Evolutionary conservation across 1,140 invertebrate genomes (phyloP).

Genomic region (Drosophila rhopaloa): DNA sequence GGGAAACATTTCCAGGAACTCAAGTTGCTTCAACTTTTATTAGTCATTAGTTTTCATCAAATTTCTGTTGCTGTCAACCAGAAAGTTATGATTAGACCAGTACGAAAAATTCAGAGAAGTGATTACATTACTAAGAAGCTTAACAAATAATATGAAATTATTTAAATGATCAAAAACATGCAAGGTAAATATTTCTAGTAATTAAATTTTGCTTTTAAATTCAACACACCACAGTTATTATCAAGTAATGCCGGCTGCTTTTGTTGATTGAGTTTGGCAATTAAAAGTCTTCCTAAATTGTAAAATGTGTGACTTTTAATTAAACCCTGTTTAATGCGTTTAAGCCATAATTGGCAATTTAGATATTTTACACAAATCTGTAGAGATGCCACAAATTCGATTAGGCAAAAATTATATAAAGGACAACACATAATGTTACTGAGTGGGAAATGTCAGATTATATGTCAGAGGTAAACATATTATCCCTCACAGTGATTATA

Average conservation of each 20-base stretch:
- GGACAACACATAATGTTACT: background rate
- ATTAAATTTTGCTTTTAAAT: background rate
- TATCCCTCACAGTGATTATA: slow-evolving; percentile 25
- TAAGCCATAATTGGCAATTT: background rate
- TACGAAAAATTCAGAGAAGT: background rate
- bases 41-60: slow-evolving; percentile 29
- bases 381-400: background rate
- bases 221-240: too few relatives aligned
- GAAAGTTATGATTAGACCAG: slow-evolving; percentile 7
- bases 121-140: background rate
- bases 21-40: slow-evolving; percentile 18
- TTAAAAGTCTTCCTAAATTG: too few relatives aligned
- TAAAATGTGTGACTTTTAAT: too few relatives aligned
- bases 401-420: background rate
- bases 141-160: background rate
- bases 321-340: background rate
- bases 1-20: slow-evolving; percentile 24
- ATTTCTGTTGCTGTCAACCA: slow-evolving; percentile 5
- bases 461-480: slow-evolving; percentile 28
- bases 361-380: too few relatives aligned
- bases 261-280: too few relatives aligned
- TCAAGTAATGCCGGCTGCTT: too few relatives aligned
- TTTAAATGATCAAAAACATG: background rate
- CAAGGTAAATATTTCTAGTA: background rate
- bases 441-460: slow-evolving; percentile 7